These are phyloP conservation scores for Varecia variegata DNA, from an alignment of 2,797 vertebrate genomes.

Conservation along the genomic window DNA sequence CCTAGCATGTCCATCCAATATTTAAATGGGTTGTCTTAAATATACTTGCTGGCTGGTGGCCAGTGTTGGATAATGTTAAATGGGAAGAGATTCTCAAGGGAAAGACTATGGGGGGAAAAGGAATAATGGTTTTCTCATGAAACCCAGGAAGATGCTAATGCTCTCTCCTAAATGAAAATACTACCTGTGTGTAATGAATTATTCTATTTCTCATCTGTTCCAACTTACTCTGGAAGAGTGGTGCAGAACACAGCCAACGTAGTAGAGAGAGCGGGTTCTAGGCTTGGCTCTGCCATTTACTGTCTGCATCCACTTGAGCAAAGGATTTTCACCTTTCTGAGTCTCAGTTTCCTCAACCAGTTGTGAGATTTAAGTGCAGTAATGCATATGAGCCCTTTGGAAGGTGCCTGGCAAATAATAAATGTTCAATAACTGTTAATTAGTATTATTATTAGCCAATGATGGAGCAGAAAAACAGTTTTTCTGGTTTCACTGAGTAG, in stretches of 20 bases:
- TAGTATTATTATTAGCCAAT: not conserved
- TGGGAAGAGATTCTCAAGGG: slow-evolving; percentile 38
- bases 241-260: not conserved
- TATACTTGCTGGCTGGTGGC: slow-evolving; percentile 50
- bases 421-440: not conserved
- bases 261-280: not conserved
- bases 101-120: not conserved
- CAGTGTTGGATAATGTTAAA: slow-evolving; percentile 23
- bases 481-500: not conserved
- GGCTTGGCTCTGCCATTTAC: not conserved
- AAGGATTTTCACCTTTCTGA: not conserved
- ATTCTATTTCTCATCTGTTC: not conserved
- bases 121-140: slow-evolving; percentile 34
- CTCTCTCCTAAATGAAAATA: slow-evolving; percentile 45
- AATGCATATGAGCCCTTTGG: not conserved
- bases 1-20: not conserved
- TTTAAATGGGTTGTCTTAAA: slow-evolving; percentile 26
- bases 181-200: not conserved
- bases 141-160: not conserved
- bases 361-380: not conserved
- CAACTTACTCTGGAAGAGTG: not conserved
- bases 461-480: not conserved
- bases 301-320: not conserved
- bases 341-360: not conserved
- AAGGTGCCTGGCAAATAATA: not conserved